These are phyloP conservation scores for Ageneiosus marmoratus DNA, from an alignment of 2,113 vertebrate genomes.

Conservation along the genomic window DNA sequence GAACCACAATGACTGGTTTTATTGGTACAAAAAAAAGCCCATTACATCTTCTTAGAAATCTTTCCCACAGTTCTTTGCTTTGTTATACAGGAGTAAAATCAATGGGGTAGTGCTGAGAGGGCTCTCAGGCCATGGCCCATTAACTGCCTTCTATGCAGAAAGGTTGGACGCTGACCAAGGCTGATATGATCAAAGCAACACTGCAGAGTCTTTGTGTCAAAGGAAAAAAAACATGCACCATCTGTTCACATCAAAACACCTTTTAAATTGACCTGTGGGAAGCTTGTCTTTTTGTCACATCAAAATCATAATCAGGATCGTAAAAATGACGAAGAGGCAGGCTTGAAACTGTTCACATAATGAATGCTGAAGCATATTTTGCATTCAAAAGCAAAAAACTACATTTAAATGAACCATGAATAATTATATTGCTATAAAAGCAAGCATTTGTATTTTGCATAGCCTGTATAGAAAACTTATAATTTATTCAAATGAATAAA, in stretches of 20 bases:
- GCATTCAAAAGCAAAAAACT: background rate
- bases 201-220: conserved; percentile 12
- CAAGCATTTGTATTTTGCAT: background rate
- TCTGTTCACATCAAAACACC: conserved; percentile 28
- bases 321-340: conserved; percentile 6
- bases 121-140: conserved; percentile 1
- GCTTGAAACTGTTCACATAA: background rate
- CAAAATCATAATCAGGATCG: background rate
- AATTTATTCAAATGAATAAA: too few species aligned
- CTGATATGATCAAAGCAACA: conserved; percentile 13
- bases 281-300: background rate
- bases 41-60: background rate
- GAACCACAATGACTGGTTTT: background rate
- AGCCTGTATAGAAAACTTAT: background rate
- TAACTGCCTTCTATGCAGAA: conserved; percentile 6
- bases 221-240: conserved; percentile 12
- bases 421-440: background rate
- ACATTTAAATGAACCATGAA: background rate
- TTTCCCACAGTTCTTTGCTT: conserved; percentile 2
- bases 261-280: conserved; percentile 1
- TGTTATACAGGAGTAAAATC: conserved; percentile 11
- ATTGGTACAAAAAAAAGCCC: background rate
- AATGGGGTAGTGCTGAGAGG: background rate
- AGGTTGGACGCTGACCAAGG: background rate
- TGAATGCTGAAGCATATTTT: background rate